phyloP scores from a whole-genome alignment of 2,113 vertebrate species.

The Montifringilla adamsi region DNA sequence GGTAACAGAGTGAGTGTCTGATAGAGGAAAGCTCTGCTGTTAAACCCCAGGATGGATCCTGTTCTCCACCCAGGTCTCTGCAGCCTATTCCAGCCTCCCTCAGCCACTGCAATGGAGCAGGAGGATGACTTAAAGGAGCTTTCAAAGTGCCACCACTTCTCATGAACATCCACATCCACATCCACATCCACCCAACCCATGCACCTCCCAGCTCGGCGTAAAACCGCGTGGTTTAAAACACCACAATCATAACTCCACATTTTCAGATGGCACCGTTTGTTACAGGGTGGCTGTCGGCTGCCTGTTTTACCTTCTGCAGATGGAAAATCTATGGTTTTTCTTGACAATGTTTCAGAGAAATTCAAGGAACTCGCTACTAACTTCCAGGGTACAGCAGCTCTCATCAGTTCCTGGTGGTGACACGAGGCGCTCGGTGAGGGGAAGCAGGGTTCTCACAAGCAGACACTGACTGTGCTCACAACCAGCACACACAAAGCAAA shows the following conservation, averaged over 20 bases:
- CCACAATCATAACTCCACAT: neutral
- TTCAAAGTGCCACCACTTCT: neutral
- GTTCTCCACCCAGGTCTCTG: neutral
- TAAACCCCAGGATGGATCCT: neutral
- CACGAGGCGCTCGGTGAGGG: neutral
- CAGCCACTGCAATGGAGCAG: neutral
- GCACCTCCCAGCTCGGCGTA: neutral
- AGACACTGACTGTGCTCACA: neutral
- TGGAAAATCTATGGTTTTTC: slow-evolving; percentile 1
- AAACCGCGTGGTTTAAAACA: neutral
- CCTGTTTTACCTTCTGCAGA: neutral
- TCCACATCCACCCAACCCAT: neutral
- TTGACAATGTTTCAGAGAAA: slow-evolving; percentile 22
- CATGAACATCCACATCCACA: neutral
- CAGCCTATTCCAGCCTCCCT: neutral
- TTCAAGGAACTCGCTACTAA: neutral
- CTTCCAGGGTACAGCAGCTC: neutral
- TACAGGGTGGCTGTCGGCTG: neutral
- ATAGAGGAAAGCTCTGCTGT: neutral
- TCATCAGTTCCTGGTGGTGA: neutral
- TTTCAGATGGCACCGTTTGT: neutral
- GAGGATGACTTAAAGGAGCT: neutral
- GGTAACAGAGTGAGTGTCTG: accelerated
- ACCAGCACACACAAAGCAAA: neutral
- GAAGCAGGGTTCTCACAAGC: neutral